A percentile compares a stretch with the other conserved stretches of the same genome.
These are phyloP conservation scores for Ariopsis seemanni DNA, from an alignment of 2,113 vertebrate species.

Conservation along the genomic window DNA sequence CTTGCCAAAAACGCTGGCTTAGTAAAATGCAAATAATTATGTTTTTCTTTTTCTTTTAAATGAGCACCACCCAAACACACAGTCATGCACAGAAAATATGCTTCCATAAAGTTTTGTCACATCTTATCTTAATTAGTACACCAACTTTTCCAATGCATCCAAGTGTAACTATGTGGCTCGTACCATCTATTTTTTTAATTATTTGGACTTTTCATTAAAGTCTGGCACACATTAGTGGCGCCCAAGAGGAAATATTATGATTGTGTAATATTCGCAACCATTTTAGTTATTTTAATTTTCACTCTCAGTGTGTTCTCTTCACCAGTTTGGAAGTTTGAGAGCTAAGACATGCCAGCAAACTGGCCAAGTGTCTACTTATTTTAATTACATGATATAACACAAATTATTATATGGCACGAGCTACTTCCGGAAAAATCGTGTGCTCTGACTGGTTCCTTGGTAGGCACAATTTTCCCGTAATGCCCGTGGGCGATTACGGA, in stretches of 20 bases:
- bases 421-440: too few relatives aligned
- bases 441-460: too few relatives aligned
- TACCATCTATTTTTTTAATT: not conserved
- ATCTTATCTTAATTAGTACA: not conserved
- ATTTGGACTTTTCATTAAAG: not conserved
- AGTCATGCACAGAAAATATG: not conserved
- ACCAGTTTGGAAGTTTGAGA: not conserved
- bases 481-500: too few relatives aligned
- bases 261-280: not conserved
- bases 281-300: not conserved
- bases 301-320: not conserved
- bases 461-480: too few relatives aligned
- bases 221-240: not conserved
- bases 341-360: not conserved
- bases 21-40: not conserved
- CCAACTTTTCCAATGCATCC: not conserved
- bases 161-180: not conserved
- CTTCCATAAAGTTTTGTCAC: not conserved
- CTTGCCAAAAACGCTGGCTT: not conserved
- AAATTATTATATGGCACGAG: too few relatives aligned
- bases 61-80: not conserved
- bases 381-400: not conserved
- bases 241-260: not conserved
- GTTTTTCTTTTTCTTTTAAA: not conserved
- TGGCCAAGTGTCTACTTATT: not conserved